Conservation (phyloP, 2,888 invertebrate genomes). For the Melikaiella ostensackeni region DNA sequence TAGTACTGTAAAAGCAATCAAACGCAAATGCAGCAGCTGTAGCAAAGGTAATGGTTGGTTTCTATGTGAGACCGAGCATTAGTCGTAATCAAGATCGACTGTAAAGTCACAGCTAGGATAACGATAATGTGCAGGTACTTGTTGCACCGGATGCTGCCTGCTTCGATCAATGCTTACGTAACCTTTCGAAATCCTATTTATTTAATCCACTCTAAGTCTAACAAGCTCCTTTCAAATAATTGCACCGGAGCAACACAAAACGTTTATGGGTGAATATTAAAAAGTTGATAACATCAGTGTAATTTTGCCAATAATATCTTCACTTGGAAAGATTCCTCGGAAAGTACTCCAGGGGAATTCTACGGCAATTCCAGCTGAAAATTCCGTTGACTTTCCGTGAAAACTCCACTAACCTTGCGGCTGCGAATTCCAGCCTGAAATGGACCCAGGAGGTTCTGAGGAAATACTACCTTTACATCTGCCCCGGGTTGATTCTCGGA, state of each 20-base stretch:
- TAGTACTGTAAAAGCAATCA: conserved; percentile 34
- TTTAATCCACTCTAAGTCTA: background rate
- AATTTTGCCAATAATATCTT: too few species aligned
- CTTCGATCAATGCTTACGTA: background rate
- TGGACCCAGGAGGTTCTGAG: too few species aligned
- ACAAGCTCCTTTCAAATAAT: background rate
- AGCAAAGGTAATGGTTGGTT: conserved; percentile 28
- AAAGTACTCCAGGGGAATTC: too few species aligned
- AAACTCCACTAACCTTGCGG: too few species aligned
- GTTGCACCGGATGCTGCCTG: conserved; percentile 35
- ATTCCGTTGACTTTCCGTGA: too few species aligned
- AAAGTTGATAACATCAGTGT: too few species aligned
- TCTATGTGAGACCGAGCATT: conserved; percentile 28
- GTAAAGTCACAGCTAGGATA: conserved; percentile 34
- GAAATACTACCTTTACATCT: too few species aligned
- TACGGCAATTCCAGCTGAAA: too few species aligned
- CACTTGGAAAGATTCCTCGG: too few species aligned
- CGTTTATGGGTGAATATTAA: too few species aligned
- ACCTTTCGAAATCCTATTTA: conserved; percentile 13
- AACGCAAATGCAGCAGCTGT: conserved; percentile 36
- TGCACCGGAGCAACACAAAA: background rate
- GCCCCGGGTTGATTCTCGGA: too few species aligned
- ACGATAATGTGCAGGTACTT: conserved; percentile 35
- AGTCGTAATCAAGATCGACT: conserved; percentile 37
- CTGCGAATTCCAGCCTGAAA: too few species aligned